Percentiles rank a stretch among this genome's conserved stretches.
phyloP scores from a whole-genome alignment of 2,888 invertebrate genomes.

The Cheilosia grossa region DNA sequence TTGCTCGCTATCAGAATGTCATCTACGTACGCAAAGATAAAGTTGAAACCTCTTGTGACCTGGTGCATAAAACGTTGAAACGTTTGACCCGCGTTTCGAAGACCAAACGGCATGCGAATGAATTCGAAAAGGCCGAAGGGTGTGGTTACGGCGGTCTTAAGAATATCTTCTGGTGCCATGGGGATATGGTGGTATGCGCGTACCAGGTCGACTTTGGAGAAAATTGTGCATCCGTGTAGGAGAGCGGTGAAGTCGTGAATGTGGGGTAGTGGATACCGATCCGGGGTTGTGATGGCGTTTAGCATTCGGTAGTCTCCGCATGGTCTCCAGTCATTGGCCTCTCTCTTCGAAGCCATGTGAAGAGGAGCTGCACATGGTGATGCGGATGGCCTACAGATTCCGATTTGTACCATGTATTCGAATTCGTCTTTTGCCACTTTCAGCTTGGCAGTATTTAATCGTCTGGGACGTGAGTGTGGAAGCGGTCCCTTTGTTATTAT shows the following conservation, averaged over 20 bases:
- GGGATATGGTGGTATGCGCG: slow-evolving; percentile 78
- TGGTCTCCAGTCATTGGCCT: slow-evolving; percentile 35
- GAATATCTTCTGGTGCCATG: slow-evolving; percentile 60
- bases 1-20: slow-evolving; percentile 55
- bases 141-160: no score
- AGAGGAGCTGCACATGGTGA: slow-evolving; percentile 45
- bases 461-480: slow-evolving; percentile 1
- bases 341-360: slow-evolving; percentile 47
- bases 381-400: slow-evolving; percentile 46
- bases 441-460: slow-evolving; percentile 17
- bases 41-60: no score
- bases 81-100: no score
- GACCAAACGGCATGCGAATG: no score
- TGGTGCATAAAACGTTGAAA: no score
- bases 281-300: no score
- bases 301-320: no score
- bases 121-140: no score
- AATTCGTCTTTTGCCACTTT: slow-evolving; percentile 13
- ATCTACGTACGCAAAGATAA: no score
- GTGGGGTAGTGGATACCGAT: no score
- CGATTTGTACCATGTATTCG: slow-evolving; percentile 20
- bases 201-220: slow-evolving; percentile 34
- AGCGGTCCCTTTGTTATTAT: slow-evolving; percentile 1
- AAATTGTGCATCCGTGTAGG: slow-evolving; percentile 14
- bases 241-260: no score